Conservation (phyloP, 2,113 vertebrate species). For the Alces alces region DNA sequence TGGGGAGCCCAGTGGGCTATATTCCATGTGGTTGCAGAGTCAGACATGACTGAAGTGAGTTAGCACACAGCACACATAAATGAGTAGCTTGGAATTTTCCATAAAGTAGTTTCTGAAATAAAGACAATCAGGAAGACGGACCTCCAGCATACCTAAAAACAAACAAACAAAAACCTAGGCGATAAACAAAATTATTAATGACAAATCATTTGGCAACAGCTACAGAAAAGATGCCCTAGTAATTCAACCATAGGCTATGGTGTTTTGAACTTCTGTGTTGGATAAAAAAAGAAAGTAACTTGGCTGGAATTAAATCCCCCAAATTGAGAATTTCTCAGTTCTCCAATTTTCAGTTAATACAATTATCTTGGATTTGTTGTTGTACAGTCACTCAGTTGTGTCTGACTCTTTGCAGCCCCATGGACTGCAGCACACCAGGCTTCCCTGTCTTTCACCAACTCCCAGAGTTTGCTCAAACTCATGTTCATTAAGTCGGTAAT, state of each 20-base stretch:
- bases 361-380: background rate
- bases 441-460: background rate
- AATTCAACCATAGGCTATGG: constrained; percentile 8
- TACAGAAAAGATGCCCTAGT: background rate
- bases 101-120: constrained; percentile 11
- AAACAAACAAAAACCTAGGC: background rate
- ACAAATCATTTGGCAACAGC: background rate
- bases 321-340: background rate
- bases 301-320: constrained; percentile 31
- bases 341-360: background rate
- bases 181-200: background rate
- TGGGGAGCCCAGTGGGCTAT: background rate
- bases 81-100: background rate
- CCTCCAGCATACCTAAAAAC: background rate
- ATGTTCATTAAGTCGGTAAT: background rate
- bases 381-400: background rate
- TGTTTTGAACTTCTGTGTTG: constrained; percentile 52
- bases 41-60: background rate
- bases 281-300: constrained; percentile 51
- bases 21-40: background rate
- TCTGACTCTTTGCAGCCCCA: background rate
- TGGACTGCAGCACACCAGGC: background rate
- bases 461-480: background rate
- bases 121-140: background rate
- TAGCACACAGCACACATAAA: background rate